Conservation (phyloP, 2,888 invertebrate genomes). For the Erynnis tages region DNA sequence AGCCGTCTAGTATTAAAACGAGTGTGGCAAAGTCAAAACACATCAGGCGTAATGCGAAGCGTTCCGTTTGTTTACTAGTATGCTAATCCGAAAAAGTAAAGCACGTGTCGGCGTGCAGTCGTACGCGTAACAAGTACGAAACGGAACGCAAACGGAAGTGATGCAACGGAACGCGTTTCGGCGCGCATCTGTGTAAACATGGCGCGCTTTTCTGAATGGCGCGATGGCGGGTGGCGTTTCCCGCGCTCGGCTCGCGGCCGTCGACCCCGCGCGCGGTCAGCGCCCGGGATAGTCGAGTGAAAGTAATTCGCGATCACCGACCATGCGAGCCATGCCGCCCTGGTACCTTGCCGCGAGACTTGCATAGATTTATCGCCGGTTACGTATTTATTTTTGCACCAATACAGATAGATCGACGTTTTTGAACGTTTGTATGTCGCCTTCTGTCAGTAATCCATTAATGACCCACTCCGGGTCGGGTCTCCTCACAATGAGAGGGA, state of each 20-base stretch:
- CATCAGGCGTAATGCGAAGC: background rate
- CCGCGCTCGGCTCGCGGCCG: conserved; percentile 69
- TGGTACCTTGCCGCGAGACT: conserved; percentile 51
- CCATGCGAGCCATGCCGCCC: conserved; percentile 68
- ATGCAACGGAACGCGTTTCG: conserved; percentile 77
- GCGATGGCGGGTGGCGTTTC: conserved; percentile 60
- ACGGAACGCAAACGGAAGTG: conserved; percentile 78
- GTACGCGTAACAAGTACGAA: conserved; percentile 56
- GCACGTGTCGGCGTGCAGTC: conserved; percentile 55
- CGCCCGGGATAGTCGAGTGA: conserved; percentile 77
- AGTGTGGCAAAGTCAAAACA: background rate
- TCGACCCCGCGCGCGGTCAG: conserved; percentile 73
- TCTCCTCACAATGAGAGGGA: too few species aligned
- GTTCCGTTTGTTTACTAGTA: conserved; percentile 21
- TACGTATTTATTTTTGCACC: conserved; percentile 29
- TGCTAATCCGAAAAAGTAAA: conserved; percentile 45
- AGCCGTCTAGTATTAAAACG: background rate
- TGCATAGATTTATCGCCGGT: conserved; percentile 38
- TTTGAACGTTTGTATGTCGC: conserved; percentile 21
- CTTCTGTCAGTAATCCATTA: too few species aligned
- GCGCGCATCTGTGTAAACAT: conserved; percentile 80
- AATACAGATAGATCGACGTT: conserved; percentile 11
- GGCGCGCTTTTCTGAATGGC: conserved; percentile 78
- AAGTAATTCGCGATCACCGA: conserved; percentile 78
- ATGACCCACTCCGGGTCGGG: too few species aligned